Percentiles rank a stretch among this genome's conserved stretches.
These are phyloP conservation scores for Mobula hypostoma DNA, from an alignment of 2,113 vertebrate species.

Conservation along the genomic window DNA sequence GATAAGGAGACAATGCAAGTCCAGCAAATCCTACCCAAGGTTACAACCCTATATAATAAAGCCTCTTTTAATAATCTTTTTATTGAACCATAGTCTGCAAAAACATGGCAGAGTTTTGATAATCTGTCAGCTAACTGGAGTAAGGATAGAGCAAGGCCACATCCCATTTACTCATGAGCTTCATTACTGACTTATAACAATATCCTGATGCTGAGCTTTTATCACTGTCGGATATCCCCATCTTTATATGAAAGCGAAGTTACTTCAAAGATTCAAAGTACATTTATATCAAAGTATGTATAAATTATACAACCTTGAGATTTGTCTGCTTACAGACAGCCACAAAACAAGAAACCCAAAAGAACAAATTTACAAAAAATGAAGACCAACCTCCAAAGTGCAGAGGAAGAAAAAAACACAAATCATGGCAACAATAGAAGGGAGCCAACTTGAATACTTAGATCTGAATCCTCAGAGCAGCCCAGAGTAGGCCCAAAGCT, in stretches of 20 bases:
- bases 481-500: too few relatives aligned
- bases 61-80: conserved; percentile 25
- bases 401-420: too few relatives aligned
- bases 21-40: conserved; percentile 23
- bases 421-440: too few relatives aligned
- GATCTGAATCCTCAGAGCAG: too few relatives aligned
- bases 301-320: too few relatives aligned
- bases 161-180: not conserved
- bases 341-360: too few relatives aligned
- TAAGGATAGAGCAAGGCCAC: not conserved
- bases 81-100: not conserved
- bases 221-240: not conserved
- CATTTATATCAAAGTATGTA: too few relatives aligned
- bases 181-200: not conserved
- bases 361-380: too few relatives aligned
- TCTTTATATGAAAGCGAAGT: not conserved
- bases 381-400: too few relatives aligned
- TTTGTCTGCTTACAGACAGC: too few relatives aligned
- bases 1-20: not conserved
- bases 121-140: not conserved
- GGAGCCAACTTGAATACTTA: too few relatives aligned
- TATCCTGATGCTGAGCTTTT: not conserved
- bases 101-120: not conserved
- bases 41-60: conserved; percentile 8
- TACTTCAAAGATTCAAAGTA: too few relatives aligned